These are phyloP conservation scores for Drymodes brunneopygia DNA, from an alignment of 2,113 vertebrate species.

Conservation along the genomic window DNA sequence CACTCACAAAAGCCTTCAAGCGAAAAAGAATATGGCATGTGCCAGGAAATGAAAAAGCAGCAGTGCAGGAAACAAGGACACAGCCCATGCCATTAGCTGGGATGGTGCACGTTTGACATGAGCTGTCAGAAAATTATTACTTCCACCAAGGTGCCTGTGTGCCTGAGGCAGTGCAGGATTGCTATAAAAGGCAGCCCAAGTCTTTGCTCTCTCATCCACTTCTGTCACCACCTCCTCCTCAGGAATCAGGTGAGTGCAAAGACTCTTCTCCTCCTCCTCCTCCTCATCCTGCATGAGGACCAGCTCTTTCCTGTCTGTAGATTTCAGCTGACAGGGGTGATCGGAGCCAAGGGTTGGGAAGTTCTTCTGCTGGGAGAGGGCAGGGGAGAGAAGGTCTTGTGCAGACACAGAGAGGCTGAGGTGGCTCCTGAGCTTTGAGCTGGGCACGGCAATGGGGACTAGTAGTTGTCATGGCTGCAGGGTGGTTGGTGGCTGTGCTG, in stretches of 20 bases:
- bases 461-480: not conserved
- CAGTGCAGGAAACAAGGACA: not conserved
- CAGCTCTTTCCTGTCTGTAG: not conserved
- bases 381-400: not conserved
- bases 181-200: not conserved
- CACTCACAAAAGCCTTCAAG: not conserved
- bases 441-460: not conserved
- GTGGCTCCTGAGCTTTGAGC: not conserved
- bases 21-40: not conserved
- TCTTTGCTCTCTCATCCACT: not conserved
- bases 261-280: not conserved
- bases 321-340: not conserved
- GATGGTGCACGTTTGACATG: not conserved
- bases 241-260: not conserved
- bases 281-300: not conserved
- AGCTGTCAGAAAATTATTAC: not conserved
- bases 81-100: not conserved
- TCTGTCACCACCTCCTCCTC: not conserved
- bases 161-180: not conserved
- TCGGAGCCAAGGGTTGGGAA: not conserved
- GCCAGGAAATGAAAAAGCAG: not conserved
- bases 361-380: not conserved
- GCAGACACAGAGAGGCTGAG: not conserved
- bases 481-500: rapidly evolving
- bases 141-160: not conserved